These are phyloP conservation scores for Lasiurus cinereus DNA, from an alignment of 2,113 vertebrate species.

Conservation along the genomic window DNA sequence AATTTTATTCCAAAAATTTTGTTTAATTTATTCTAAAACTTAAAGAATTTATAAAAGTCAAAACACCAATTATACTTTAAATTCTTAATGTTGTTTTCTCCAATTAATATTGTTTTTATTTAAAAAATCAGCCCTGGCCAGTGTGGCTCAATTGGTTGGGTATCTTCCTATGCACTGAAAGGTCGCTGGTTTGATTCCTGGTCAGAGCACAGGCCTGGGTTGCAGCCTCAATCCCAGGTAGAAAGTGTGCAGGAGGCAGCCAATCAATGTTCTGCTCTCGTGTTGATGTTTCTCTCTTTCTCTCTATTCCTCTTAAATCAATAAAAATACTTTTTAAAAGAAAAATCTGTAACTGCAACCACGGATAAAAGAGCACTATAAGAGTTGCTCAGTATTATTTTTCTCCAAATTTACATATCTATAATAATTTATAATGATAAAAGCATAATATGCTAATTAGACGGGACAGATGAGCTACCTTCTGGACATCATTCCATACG, in stretches of 20 bases:
- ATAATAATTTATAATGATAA: too few species aligned
- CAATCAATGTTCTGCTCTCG: background rate
- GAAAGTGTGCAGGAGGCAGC: background rate
- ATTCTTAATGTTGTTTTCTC: conserved; percentile 21
- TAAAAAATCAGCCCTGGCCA: background rate
- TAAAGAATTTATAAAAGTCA: conserved; percentile 9
- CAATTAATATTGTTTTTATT: conserved; percentile 12
- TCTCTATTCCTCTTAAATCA: background rate
- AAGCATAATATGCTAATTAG: too few species aligned
- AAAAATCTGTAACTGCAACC: background rate
- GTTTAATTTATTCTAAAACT: conserved; percentile 38
- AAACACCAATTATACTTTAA: conserved; percentile 27
- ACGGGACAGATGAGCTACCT: too few species aligned
- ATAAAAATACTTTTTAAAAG: background rate
- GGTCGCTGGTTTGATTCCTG: background rate
- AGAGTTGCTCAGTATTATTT: conserved; percentile 20
- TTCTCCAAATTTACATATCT: conserved; percentile 31
- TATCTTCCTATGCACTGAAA: background rate
- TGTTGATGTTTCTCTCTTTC: background rate
- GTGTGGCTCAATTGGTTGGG: background rate
- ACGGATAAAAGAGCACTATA: conserved; percentile 34
- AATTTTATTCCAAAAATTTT: background rate
- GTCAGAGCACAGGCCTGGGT: background rate
- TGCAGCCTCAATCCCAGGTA: background rate
- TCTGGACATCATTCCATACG: too few species aligned